Evolutionary conservation across 2,113 vertebrate species (phyloP).

Genomic region (Ptilorrhoa leucosticta): DNA sequence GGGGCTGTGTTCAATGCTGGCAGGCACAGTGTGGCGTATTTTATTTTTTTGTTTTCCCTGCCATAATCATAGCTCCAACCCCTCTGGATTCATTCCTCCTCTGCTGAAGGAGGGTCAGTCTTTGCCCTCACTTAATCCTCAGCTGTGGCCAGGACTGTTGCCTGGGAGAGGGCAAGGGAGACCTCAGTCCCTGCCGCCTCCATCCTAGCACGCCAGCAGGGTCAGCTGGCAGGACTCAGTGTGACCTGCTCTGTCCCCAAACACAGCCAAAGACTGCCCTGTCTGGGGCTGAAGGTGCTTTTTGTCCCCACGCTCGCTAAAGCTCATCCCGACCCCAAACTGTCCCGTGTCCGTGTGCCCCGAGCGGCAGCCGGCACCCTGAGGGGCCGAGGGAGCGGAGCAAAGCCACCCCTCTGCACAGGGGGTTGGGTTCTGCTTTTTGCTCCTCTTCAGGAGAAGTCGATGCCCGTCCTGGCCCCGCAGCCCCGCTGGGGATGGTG

Average conservation of each 20-base stretch:
- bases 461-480: neutral
- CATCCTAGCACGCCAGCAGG: fast-evolving
- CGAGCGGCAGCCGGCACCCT: neutral
- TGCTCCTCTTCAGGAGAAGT: neutral
- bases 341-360: neutral
- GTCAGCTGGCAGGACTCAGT: neutral
- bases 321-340: neutral
- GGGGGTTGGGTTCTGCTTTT: neutral
- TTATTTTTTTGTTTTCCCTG: conserved; percentile 52
- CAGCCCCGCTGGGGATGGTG: neutral
- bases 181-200: neutral
- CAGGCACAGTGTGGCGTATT: conserved; percentile 70
- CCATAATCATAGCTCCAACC: conserved; percentile 38
- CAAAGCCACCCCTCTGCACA: neutral
- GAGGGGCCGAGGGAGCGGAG: neutral
- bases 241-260: neutral
- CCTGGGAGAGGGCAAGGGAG: neutral
- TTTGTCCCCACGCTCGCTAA: neutral
- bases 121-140: conserved; percentile 8
- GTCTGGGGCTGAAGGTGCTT: neutral
- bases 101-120: neutral
- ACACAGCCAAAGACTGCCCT: neutral
- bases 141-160: neutral
- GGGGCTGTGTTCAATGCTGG: conserved; percentile 57
- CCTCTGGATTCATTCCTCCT: neutral